Evolutionary conservation across 1,140 invertebrate species (phyloP).

Genomic region (Drosophila nikananu): DNA sequence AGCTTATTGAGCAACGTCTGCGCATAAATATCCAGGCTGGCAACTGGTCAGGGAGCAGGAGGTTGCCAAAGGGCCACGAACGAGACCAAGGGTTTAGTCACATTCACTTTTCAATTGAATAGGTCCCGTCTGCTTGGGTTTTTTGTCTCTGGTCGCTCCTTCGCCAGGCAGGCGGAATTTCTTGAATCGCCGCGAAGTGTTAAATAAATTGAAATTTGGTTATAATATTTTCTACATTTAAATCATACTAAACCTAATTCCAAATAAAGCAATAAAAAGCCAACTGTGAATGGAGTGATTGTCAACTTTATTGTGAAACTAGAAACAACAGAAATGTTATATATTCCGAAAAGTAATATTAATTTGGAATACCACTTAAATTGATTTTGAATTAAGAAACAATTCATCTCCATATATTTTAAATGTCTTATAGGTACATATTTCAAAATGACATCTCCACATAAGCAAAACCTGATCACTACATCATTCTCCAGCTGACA

Average conservation of each 20-base stretch:
- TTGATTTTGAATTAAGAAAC: background rate
- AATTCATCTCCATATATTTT: background rate
- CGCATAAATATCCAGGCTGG: conserved; percentile 79
- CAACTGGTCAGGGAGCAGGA: conserved; percentile 45
- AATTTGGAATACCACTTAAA: background rate
- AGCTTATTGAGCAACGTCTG: conserved; percentile 84
- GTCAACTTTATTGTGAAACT: no score
- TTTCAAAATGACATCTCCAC: background rate
- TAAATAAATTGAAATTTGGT: conserved; percentile 46
- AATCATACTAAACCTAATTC: background rate
- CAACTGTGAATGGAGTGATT: no score
- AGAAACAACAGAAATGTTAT: no score
- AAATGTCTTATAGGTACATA: background rate
- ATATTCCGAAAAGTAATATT: background rate
- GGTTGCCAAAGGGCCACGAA: conserved; percentile 8
- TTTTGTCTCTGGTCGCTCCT: background rate
- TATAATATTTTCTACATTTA: background rate
- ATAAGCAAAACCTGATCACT: background rate
- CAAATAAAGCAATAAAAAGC: background rate
- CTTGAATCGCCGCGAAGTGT: conserved; percentile 55
- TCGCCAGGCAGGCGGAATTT: conserved; percentile 37
- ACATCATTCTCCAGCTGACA: conserved; percentile 73
- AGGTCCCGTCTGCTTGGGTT: conserved; percentile 13
- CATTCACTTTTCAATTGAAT: conserved; percentile 71
- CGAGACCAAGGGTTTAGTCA: conserved; percentile 6